Conservation (phyloP, 2,888 invertebrate genomes). For the Drosophila formosana region DNA sequence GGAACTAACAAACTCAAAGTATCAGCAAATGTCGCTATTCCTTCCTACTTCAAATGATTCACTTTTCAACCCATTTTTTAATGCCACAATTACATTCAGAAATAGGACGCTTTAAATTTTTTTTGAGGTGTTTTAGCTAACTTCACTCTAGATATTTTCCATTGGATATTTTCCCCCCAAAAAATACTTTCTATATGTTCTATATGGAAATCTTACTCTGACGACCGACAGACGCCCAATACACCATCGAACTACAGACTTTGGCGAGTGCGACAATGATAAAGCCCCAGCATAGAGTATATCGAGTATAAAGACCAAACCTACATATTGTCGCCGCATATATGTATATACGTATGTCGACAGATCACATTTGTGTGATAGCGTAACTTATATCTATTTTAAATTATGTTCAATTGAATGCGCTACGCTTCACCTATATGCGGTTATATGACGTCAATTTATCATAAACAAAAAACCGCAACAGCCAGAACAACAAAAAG, state of each 20-base stretch:
- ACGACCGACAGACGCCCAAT: too few species aligned
- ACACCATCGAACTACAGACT: not conserved
- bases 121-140: not conserved
- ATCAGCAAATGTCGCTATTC: not conserved
- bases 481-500: constrained; percentile 13
- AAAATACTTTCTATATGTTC: too few species aligned
- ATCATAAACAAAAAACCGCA: constrained; percentile 19
- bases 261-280: not conserved
- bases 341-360: constrained; percentile 9
- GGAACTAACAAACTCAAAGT: not conserved
- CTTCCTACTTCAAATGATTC: not conserved
- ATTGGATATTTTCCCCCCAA: not conserved
- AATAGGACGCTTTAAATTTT: not conserved
- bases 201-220: too few species aligned
- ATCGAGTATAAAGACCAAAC: constrained; percentile 21
- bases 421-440: constrained; percentile 66
- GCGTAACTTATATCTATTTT: constrained; percentile 74
- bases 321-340: constrained; percentile 20
- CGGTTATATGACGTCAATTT: constrained; percentile 62
- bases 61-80: not conserved
- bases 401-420: constrained; percentile 76
- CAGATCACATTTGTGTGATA: constrained; percentile 65
- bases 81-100: not conserved
- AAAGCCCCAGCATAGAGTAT: constrained; percentile 3
- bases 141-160: not conserved